Evolutionary conservation across 2,888 invertebrate genomes (phyloP).

Genomic region (Sminthurides aquaticus): DNA sequence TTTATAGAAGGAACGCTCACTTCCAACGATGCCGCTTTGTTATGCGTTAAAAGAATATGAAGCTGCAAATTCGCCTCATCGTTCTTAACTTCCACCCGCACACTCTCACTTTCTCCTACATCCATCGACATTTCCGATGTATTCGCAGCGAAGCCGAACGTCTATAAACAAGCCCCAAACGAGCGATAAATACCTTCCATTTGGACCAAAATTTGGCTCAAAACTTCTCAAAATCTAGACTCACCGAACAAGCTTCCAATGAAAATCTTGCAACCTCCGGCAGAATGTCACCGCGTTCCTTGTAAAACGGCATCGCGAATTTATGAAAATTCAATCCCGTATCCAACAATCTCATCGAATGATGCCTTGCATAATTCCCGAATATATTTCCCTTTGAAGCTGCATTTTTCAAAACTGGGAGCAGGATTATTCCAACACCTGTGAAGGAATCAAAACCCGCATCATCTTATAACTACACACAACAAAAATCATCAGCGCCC

Average conservation of each 20-base stretch:
- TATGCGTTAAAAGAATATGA: constrained; percentile 23
- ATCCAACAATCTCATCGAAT: constrained; percentile 8
- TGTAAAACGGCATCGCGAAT: constrained; percentile 10
- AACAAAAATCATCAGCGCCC: no score
- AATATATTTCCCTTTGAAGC: no score
- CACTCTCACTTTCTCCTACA: constrained; percentile 16
- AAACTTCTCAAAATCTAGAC: background rate
- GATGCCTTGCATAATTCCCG: constrained; percentile 5
- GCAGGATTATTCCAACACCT: constrained; percentile 2
- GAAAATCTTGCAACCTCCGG: background rate
- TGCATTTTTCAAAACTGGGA: background rate
- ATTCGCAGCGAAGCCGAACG: constrained; percentile 13
- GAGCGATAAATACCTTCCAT: no score
- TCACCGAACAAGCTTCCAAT: constrained; percentile 11
- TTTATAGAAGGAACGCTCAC: constrained; percentile 4
- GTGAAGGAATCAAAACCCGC: no score
- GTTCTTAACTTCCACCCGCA: constrained; percentile 20
- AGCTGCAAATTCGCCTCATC: constrained; percentile 22
- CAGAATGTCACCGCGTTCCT: background rate
- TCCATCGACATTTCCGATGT: constrained; percentile 9
- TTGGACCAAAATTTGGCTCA: no score
- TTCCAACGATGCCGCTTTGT: constrained; percentile 16
- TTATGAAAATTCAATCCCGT: constrained; percentile 8
- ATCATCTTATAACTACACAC: no score
- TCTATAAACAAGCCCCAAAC: constrained; percentile 8